phyloP scores from a whole-genome alignment of 2,888 invertebrate genomes.

The Ceramica pisi region DNA sequence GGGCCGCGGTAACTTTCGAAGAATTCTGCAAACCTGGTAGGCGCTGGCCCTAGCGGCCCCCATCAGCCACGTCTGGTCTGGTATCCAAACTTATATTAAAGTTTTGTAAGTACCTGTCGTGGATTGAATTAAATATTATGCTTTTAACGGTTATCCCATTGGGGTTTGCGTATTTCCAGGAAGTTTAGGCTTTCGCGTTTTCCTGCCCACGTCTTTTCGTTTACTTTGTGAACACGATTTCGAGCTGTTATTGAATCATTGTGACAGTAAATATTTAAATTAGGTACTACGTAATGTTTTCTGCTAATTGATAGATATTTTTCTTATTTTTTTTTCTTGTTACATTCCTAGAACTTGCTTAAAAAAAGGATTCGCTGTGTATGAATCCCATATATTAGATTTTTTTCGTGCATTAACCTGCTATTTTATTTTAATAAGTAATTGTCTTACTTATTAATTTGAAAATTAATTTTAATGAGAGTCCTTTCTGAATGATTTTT shows the following conservation, averaged over 20 bases:
- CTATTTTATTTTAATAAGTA: too few relatives aligned
- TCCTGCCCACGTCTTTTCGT: conserved; percentile 6
- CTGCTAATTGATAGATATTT: neutral
- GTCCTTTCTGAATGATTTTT: neutral
- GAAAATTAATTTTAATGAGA: neutral
- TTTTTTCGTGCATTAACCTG: too few relatives aligned
- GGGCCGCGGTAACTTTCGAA: too few relatives aligned
- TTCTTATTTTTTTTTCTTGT: neutral
- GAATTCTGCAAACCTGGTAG: too few relatives aligned
- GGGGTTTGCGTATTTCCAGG: conserved; percentile 36
- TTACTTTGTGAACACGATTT: conserved; percentile 20
- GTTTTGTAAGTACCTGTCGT: conserved; percentile 45
- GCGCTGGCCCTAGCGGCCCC: too few relatives aligned
- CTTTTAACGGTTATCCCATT: conserved; percentile 46
- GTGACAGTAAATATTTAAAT: neutral
- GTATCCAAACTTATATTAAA: conserved; percentile 58
- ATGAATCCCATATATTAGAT: too few relatives aligned
- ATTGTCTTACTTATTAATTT: too few relatives aligned
- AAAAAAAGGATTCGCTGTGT: too few relatives aligned
- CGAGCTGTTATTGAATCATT: conserved; percentile 6
- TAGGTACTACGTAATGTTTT: neutral
- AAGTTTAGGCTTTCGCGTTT: conserved; percentile 39
- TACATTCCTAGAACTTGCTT: neutral
- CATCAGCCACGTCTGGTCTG: conserved; percentile 22
- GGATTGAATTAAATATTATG: conserved; percentile 59